A percentile compares a stretch with the other conserved stretches of the same genome.
phyloP scores from a whole-genome alignment of 1,140 invertebrate genomes.

The Drosophila varians region DNA sequence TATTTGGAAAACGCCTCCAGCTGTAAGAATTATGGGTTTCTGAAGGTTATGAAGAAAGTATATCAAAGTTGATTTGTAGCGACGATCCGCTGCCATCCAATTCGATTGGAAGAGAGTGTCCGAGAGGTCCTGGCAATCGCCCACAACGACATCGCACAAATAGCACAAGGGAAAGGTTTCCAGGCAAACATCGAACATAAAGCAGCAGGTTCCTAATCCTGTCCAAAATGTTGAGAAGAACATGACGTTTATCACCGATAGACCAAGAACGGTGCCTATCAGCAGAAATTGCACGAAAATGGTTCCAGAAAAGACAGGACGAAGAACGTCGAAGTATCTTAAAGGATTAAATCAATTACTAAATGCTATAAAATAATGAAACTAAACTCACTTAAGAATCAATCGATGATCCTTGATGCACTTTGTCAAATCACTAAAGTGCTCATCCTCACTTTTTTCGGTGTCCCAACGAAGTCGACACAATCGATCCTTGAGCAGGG shows the following conservation, averaged over 20 bases:
- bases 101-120: slow-evolving; percentile 56
- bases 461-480: slow-evolving; percentile 15
- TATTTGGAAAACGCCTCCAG: slow-evolving; percentile 55
- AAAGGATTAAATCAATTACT: neutral
- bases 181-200: slow-evolving; percentile 31
- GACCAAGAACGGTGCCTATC: slow-evolving; percentile 32
- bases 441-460: slow-evolving; percentile 7
- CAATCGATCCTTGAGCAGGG: slow-evolving; percentile 35
- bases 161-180: slow-evolving; percentile 63
- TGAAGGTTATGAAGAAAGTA: slow-evolving; percentile 60
- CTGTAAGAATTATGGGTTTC: slow-evolving; percentile 45
- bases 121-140: slow-evolving; percentile 45
- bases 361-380: neutral
- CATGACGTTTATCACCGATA: slow-evolving; percentile 35
- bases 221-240: slow-evolving; percentile 41
- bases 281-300: slow-evolving; percentile 42
- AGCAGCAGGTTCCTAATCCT: slow-evolving; percentile 11
- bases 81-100: slow-evolving; percentile 38
- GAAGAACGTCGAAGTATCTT: slow-evolving; percentile 44
- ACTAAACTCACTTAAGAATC: slow-evolving; percentile 45
- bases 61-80: slow-evolving; percentile 33
- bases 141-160: slow-evolving; percentile 45
- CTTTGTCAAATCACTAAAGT: slow-evolving; percentile 34
- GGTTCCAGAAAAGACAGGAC: slow-evolving; percentile 38
- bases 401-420: slow-evolving; percentile 56